Base-by-base conservation (phyloP, 2,797 vertebrate genomes). In the Dryobates pubescens region DNA sequence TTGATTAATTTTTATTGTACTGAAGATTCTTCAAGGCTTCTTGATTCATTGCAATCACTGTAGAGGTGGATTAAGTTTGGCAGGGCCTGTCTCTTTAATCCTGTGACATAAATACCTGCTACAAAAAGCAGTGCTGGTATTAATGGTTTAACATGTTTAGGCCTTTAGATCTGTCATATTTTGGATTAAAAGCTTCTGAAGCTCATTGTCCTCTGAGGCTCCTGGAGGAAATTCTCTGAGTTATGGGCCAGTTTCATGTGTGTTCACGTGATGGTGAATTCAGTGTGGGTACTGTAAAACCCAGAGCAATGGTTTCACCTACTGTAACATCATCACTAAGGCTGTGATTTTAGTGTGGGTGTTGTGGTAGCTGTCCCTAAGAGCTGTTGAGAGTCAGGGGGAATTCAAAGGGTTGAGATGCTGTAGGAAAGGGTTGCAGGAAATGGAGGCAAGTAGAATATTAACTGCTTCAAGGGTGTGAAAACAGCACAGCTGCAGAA, bases 91-190 rank as follows among this genome's bases (percentile, higher is more conserved):
- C 59, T 82, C 71, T 73, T 43, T 76, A 87, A 59, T 79, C 22
- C 51, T 82, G 24, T 47, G 58, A 9, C 56, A 49, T 26, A 30
- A 61, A 53, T 86, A n/a, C 23, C 49, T 79, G 30, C 36, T 19
- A 26, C 22, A 86, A 64, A 83, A 92, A 64, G 10, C 49, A 77
- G 6, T 81, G 76, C 30, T 38, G 27, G 54, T 80, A 49, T 72
- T 94, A 89, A 58, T 72, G n/a, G 63, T 79, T 91, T 83, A 72
- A 77, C 89, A 38, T 12, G 1, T 54, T 70, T 41, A 58, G 57
- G 27, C 70, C 88, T 88, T 43, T 76, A 58, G 12, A 59, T 87
- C 41, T 72, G 15, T 85, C 67, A 64, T 63, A 34, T 72, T 78
- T 87, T 57, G 64, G 56, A 70, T 53, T 18, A 27, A 67, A 72